Base-by-base conservation (phyloP, 2,888 invertebrate genomes). In the Aleiodes alternator region DNA sequence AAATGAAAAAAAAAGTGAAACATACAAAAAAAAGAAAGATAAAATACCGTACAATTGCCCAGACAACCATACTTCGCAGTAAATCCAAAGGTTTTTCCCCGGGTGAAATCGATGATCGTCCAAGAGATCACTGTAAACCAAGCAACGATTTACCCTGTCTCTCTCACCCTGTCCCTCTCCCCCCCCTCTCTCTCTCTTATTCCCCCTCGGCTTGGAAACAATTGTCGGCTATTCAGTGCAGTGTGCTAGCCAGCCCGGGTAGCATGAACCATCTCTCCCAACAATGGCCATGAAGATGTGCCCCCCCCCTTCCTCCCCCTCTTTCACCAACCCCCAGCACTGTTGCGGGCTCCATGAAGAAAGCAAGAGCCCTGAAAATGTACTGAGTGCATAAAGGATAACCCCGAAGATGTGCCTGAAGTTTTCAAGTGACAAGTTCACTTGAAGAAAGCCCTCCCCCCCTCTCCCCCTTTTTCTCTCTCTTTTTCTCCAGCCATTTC, bases 161-260 rank as follows among this genome's bases (percentile, higher is more conserved):
- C 1, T 9, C n/a, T n/a, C n/a, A 43, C 4, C 48, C 38, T 34
- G 43, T 43, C 43, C 9, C 1, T 9, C n/a, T n/a, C 5, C 16
- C 5, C 14, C n/a, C n/a, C 38, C n/a, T 4, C n/a, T 53, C 38
- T 43, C 43, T 23, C 2, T 23, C 23, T n/a, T n/a, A n/a, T n/a
- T 23, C 23, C 23, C 61, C 14, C 38, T 61, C 16, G 0, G 0
- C 38, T 57, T 43, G 43, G 16, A 64, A 64, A 43, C 64, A 11
- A 64, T 64, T 64, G 64, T 64, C 64, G 64, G 48, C 16, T 43
- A 64, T 43, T 64, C 64, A 64, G 64, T 64, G 64, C 64, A 64
- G 48, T 64, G 64, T 64, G 64, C 5, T 43, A 64, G 16, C 64
- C 6, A 34, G 23, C 43, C 43, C 64, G 38, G 61, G 43, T 61